Percentiles rank a stretch among this genome's conserved stretches.
These are phyloP conservation scores for Schizotus pectinicornis DNA, from an alignment of 2,888 invertebrate species.

Conservation along the genomic window DNA sequence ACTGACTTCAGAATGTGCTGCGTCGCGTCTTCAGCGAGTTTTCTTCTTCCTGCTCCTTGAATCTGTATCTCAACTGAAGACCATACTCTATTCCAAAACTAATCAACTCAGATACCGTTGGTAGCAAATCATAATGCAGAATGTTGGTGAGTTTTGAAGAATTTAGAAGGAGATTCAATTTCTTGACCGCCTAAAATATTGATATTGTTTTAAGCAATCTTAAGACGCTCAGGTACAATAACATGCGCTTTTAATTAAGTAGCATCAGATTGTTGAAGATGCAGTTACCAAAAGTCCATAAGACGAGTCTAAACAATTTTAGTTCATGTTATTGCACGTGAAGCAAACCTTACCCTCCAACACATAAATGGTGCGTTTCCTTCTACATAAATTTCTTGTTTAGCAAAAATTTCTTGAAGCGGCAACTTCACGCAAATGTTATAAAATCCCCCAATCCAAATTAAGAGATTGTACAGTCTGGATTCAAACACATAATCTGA, in stretches of 20 bases:
- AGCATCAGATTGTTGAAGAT: too few species aligned
- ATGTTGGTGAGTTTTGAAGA: conserved; percentile 42
- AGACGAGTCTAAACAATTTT: too few species aligned
- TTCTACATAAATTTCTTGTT: conserved; percentile 43
- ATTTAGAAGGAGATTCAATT: conserved; percentile 46
- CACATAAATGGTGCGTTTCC: conserved; percentile 48
- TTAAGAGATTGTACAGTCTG: conserved; percentile 45
- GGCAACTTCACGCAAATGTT: conserved; percentile 44
- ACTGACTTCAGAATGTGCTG: too few species aligned
- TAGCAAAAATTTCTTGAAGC: conserved; percentile 42
- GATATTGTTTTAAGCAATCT: too few species aligned
- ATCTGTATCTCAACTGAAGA: conserved; percentile 38
- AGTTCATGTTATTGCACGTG: neutral
- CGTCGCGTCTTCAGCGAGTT: neutral
- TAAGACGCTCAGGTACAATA: too few species aligned
- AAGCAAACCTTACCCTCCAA: conserved; percentile 39
- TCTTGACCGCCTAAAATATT: conserved; percentile 47
- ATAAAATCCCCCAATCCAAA: conserved; percentile 40
- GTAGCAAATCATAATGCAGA: conserved; percentile 47
- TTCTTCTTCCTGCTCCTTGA: neutral
- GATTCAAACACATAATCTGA: conserved; percentile 48
- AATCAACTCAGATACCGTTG: conserved; percentile 47
- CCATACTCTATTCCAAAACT: conserved; percentile 54
- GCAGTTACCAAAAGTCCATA: too few species aligned
- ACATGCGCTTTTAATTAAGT: too few species aligned